Percentiles rank a stretch among this genome's conserved stretches.
phyloP scores from a whole-genome alignment of 2,888 invertebrate species.

The Cloeon dipterum region DNA sequence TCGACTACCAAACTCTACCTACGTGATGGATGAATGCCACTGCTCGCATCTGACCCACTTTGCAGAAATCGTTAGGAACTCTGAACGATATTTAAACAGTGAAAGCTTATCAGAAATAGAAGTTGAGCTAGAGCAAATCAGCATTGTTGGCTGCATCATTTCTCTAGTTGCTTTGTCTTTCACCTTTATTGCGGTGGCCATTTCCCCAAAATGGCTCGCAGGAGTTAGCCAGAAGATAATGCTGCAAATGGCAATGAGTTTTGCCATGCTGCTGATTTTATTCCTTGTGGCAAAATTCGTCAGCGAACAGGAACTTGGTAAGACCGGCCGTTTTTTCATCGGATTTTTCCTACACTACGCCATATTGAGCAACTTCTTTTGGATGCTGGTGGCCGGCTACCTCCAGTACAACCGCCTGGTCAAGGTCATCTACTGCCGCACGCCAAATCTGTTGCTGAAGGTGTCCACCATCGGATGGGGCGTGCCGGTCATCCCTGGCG shows the following conservation, averaged over 20 bases:
- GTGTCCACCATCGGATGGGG: conserved; percentile 6
- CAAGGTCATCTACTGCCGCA: conserved; percentile 1
- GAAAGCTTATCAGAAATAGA: too few species aligned
- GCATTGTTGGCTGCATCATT: conserved; percentile 3
- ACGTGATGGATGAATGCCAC: conserved; percentile 3
- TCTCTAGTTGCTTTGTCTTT: conserved; percentile 6
- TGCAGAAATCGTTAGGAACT: conserved; percentile 5
- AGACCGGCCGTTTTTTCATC: neutral
- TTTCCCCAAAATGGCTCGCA: conserved; percentile 5
- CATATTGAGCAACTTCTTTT: conserved; percentile 5
- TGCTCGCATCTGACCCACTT: conserved; percentile 7
- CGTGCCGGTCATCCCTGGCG: conserved; percentile 5
- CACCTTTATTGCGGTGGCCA: conserved; percentile 4
- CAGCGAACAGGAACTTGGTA: neutral
- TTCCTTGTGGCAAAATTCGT: conserved; percentile 2
- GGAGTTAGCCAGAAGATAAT: conserved; percentile 6
- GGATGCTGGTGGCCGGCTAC: conserved; percentile 7
- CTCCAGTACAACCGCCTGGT: conserved; percentile 6
- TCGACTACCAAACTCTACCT: neutral
- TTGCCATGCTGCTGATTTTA: conserved; percentile 3
- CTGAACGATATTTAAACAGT: too few species aligned
- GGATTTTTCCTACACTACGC: conserved; percentile 6
- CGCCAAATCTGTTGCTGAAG: conserved; percentile 6
- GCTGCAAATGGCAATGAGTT: conserved; percentile 4
- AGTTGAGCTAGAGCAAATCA: conserved; percentile 6